These are phyloP conservation scores for Sussaba pulchella DNA, from an alignment of 2,888 invertebrate species.

Conservation along the genomic window DNA sequence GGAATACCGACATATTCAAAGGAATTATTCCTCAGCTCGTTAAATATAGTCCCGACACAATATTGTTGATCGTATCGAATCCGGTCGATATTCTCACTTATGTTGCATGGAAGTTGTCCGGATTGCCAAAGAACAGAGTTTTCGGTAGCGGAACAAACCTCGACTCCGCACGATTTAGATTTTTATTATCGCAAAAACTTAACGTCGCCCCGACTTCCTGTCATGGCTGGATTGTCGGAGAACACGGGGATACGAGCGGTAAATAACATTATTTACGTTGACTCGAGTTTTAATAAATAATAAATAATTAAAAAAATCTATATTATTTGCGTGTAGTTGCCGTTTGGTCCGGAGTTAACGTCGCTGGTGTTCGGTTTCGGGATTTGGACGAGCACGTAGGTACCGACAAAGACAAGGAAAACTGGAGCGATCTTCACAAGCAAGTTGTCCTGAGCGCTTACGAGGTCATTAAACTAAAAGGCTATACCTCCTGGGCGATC, in stretches of 20 bases:
- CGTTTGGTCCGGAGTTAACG: slow-evolving; percentile 97
- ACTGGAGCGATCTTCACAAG: slow-evolving; percentile 92
- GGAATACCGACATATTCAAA: slow-evolving; percentile 96
- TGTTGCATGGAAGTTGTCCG: slow-evolving; percentile 97
- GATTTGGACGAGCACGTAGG: slow-evolving; percentile 92
- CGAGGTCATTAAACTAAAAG: slow-evolving; percentile 94
- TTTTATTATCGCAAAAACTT: slow-evolving; percentile 93
- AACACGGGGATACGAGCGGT: slow-evolving; percentile 96
- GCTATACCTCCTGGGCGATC: slow-evolving; percentile 96
- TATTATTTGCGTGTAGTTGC: slow-evolving; percentile 87
- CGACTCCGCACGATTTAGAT: slow-evolving; percentile 96
- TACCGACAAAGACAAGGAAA: slow-evolving; percentile 90
- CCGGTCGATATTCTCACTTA: slow-evolving; percentile 97
- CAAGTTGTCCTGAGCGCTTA: slow-evolving; percentile 95
- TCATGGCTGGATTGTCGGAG: slow-evolving; percentile 97
- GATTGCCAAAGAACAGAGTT: slow-evolving; percentile 93
- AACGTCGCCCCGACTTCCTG: slow-evolving; percentile 93
- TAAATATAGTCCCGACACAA: slow-evolving; percentile 93
- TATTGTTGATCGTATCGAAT: slow-evolving; percentile 95
- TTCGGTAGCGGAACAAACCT: slow-evolving; percentile 97
- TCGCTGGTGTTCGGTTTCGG: slow-evolving; percentile 93
- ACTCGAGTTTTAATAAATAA: too few species aligned
- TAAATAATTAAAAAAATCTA: slow-evolving; percentile 7
- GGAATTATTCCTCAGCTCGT: slow-evolving; percentile 93
- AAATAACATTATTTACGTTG: slow-evolving; percentile 58